Conservation (phyloP, 2,888 invertebrate species). For the Acanthococcus lagerstroemiae region DNA sequence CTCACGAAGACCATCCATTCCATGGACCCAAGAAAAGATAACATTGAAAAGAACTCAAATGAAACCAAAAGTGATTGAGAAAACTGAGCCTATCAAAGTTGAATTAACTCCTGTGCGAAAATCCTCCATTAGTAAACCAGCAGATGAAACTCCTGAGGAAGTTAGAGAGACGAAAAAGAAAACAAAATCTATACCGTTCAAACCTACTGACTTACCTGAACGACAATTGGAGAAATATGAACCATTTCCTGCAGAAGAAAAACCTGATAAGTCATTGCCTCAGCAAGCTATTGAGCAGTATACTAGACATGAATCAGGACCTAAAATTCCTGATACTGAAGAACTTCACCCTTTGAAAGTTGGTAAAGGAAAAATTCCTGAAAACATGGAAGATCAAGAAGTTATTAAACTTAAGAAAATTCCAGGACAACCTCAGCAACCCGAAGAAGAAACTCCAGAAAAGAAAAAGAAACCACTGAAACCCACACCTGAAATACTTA, state of each 20-base stretch:
- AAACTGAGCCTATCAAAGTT: conserved; percentile 42
- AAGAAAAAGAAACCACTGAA: conserved; percentile 36
- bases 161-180: too few relatives aligned
- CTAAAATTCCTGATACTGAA: conserved; percentile 43
- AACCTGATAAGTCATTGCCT: conserved; percentile 39
- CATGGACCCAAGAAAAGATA: conserved; percentile 32
- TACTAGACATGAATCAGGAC: conserved; percentile 33
- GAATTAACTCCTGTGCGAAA: conserved; percentile 46
- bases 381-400: conserved; percentile 39
- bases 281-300: conserved; percentile 34
- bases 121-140: too few relatives aligned
- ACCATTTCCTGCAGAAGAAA: conserved; percentile 33
- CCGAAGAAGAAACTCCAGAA: conserved; percentile 38
- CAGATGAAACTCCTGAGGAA: too few relatives aligned
- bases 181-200: too few relatives aligned
- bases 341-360: conserved; percentile 43
- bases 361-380: conserved; percentile 47
- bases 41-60: conserved; percentile 33
- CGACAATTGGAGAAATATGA: conserved; percentile 37
- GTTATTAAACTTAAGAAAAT: conserved; percentile 46
- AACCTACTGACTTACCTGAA: too few relatives aligned
- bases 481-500: conserved; percentile 37
- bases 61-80: conserved; percentile 34
- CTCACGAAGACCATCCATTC: conserved; percentile 29
- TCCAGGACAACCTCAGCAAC: conserved; percentile 29